Base-by-base conservation (phyloP, 2,797 vertebrate genomes). In the Tadarida brasiliensis region DNA sequence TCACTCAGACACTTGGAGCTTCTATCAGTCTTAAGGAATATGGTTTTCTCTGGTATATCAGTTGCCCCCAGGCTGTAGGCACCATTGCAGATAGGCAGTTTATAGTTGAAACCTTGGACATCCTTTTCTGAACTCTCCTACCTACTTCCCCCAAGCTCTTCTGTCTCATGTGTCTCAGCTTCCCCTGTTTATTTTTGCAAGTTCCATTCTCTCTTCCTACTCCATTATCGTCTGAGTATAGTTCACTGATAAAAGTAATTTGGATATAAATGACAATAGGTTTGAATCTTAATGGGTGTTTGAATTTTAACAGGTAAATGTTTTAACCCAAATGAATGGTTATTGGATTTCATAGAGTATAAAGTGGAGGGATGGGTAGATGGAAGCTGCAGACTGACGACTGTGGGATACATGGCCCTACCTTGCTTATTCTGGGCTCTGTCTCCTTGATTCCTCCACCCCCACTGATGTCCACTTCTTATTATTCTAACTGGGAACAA, bases 401-500 rank as follows among this genome's bases (percentile, higher is more conserved):
- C 80, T 82, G 3, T 39, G 54, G 82, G 54, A 49, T 95, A 57
- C 54, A 74, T 94, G 74, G 71, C 39, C 76, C 76, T 87, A 95
- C 93, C 83, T 96, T 96, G 35, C 49, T 81, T 71, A 33, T 86
- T 89, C 83, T 80, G 47, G 19, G 61, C 84, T 82, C 90, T 95
- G 20, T 74, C 91, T 96, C 78, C 44, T 86, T 74, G 89, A 87
- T 28, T 49, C 89, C 65, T 56, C 54, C 54, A 44, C 54, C 84
- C 70, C 33, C 39, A 68, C 83, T 14, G 5, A 61, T 47, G 19
- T 73, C 73, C 59, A 44, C 89, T 91, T 97, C 91, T 91, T 78
- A 96, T 96, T 97, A 97, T 97, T 96, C 96, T 96, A 91, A 95
- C 80, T 94, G 91, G 89, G 96, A 98, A 96, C 96, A 97, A 96